phyloP scores from a whole-genome alignment of 1,140 invertebrate species.

The Magallana gigas region DNA sequence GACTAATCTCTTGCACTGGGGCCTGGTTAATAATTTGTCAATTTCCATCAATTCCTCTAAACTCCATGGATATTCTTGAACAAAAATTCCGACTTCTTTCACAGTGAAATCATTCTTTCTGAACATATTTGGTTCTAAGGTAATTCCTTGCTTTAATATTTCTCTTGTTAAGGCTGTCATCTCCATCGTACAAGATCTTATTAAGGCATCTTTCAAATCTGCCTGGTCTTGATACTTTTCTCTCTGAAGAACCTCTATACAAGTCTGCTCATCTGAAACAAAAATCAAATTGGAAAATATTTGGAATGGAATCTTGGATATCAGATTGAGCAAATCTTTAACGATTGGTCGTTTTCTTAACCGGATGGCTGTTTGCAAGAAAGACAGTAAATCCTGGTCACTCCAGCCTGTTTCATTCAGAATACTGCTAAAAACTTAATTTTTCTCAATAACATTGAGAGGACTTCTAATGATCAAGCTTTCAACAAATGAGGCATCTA shows the following conservation, averaged over 20 bases:
- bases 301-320: conserved; percentile 11
- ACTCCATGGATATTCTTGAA: not conserved
- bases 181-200: not conserved
- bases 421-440: not conserved
- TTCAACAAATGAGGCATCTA: conserved; percentile 8
- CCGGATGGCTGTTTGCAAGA: not conserved
- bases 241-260: not conserved
- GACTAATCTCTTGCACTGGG: not conserved
- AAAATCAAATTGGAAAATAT: not conserved
- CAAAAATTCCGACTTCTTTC: not conserved
- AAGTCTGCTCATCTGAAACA: not conserved
- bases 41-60: not conserved
- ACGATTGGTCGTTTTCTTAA: not conserved
- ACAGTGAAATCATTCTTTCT: not conserved
- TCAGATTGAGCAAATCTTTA: not conserved
- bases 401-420: not conserved
- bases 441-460: not conserved
- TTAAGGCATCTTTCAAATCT: not conserved
- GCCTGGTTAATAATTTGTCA: not conserved
- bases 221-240: not conserved
- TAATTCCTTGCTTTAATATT: not conserved
- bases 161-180: not conserved
- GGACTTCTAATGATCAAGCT: not conserved
- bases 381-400: not conserved
- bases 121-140: not conserved